Evolutionary conservation across 1,140 invertebrate species (phyloP), one percentile per base, ranked within the genome.

Genomic region (Drosophila pseudoobscura): DNA sequence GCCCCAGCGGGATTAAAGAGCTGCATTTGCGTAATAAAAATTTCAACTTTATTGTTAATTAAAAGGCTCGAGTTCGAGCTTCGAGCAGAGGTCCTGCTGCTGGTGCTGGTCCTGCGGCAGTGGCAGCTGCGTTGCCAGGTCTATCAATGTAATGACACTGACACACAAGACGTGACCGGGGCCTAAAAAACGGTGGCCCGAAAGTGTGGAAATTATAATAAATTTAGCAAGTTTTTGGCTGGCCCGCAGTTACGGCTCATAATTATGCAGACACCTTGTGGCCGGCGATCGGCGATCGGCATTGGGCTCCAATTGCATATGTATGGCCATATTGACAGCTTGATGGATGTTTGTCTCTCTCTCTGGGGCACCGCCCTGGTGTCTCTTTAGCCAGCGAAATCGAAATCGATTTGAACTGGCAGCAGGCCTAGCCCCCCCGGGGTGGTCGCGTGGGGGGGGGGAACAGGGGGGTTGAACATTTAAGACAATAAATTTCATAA

Each of bases 161-260:
- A 61, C 63, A 65, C 78, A 72, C 17, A 17, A 17, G 13, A 74
- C 70, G 51, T 62, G 66, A 72, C 75, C 77, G 52, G 44, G 44
- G 20, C 1, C 46, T 57, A 45, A 46, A 46, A 29, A 39, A 39
- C 11, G 35, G 11, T 39, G 52, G 52, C 55, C 71, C 52, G 46
- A 87, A 75, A 88, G 82, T 87, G 82, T 87, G 75, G 83, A 87
- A 88, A 87, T 87, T 87, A 87, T 78, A 88, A 87, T 87, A 87
- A 87, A 88, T 87, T 82, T 87, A 70, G 66, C 66, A 65, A 39
- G 56, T 26, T 51, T 75, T 75, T 75, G 71, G 71, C 70, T 75
- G 71, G 71, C 70, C 71, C 69, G 71, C 71, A 85, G 65, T 84
- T 80, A 85, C 58, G 65, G 39, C 54, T 39, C 43, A 52, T 74